Percentiles rank a stretch among this genome's conserved stretches.
Conservation (phyloP, 2,888 invertebrate genomes). For the Euclidia mi region DNA sequence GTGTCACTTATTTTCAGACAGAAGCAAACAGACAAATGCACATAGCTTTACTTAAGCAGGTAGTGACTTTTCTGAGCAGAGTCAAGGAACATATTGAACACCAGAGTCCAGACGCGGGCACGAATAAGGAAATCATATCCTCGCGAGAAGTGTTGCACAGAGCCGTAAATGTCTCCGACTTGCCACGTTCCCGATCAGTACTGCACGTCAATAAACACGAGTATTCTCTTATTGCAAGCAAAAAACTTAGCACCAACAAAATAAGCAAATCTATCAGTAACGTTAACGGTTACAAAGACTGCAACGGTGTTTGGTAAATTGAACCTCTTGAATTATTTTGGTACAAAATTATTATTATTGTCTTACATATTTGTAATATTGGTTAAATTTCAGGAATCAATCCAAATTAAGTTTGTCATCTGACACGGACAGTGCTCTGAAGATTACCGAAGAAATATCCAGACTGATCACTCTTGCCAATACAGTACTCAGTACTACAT, state of each 20-base stretch:
- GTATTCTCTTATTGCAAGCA: conserved; percentile 67
- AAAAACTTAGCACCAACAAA: conserved; percentile 79
- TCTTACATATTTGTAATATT: no score
- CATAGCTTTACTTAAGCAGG: conserved; percentile 92
- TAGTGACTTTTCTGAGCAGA: conserved; percentile 92
- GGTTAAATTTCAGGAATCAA: conserved; percentile 72
- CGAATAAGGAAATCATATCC: conserved; percentile 58
- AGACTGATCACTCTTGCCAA: conserved; percentile 87
- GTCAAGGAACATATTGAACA: conserved; percentile 91
- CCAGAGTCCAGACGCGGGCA: conserved; percentile 65
- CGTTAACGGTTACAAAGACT: conserved; percentile 81
- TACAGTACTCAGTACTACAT: conserved; percentile 82
- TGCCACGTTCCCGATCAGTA: conserved; percentile 83
- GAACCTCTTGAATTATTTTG: conserved; percentile 12
- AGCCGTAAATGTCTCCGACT: conserved; percentile 70
- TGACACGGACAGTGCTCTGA: conserved; percentile 74
- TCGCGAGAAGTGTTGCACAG: conserved; percentile 55
- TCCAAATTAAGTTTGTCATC: conserved; percentile 76
- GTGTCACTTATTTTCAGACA: conserved; percentile 87
- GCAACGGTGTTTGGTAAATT: conserved; percentile 73
- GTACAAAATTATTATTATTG: no score
- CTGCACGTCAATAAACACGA: conserved; percentile 82
- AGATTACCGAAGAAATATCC: conserved; percentile 83
- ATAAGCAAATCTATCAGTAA: conserved; percentile 86
- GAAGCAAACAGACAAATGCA: conserved; percentile 94